These are phyloP conservation scores for Malurus leucopterus DNA, from an alignment of 2,797 vertebrate species.

Conservation along the genomic window DNA sequence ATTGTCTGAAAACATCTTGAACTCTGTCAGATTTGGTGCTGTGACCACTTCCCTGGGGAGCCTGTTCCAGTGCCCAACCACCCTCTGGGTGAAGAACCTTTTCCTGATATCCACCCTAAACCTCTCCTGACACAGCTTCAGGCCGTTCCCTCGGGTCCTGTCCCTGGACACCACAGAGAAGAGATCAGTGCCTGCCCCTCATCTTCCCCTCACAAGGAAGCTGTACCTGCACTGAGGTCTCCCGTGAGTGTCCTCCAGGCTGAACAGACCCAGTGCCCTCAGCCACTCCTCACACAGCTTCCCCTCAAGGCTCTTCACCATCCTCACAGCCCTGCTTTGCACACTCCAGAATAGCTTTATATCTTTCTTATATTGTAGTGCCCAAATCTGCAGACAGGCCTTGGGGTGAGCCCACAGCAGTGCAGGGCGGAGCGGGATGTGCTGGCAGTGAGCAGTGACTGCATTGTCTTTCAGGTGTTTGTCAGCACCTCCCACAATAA, in stretches of 20 bases:
- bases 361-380: neutral
- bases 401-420: neutral
- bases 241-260: neutral
- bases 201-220: rapidly evolving
- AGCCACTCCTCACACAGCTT: rapidly evolving
- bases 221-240: rapidly evolving
- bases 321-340: neutral
- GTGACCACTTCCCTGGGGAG: neutral
- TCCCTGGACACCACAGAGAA: neutral
- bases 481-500: neutral
- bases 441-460: neutral
- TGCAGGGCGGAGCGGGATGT: neutral
- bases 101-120: neutral
- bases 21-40: neutral
- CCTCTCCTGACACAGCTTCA: too few species aligned
- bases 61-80: neutral
- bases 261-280: neutral
- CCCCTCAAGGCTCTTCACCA: too few species aligned
- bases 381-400: neutral
- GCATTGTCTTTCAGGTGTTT: neutral
- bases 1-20: neutral
- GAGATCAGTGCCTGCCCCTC: neutral
- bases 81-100: neutral
- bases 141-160: too few species aligned
- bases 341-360: neutral